Evolutionary conservation across 2,888 invertebrate genomes (phyloP).

Genomic region (Bimastos eiseni): DNA sequence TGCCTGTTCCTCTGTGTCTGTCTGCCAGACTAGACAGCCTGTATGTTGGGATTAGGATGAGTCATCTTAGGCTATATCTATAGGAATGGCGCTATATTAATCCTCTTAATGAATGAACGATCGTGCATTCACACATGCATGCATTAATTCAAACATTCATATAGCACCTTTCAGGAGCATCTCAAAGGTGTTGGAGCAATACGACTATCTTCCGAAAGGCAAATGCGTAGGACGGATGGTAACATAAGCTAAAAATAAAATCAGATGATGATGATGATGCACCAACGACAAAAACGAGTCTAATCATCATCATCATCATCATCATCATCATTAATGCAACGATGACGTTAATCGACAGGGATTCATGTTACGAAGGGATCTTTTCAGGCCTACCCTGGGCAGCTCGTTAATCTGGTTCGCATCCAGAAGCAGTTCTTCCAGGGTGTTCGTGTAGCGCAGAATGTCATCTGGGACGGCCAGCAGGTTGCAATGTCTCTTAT

Average conservation of each 20-base stretch:
- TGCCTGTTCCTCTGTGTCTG: no score
- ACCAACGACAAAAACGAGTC: background rate
- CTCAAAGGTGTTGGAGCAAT: no score
- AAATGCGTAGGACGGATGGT: background rate
- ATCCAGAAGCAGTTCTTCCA: constrained; percentile 96
- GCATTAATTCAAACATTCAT: no score
- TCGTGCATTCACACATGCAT: no score
- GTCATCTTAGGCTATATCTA: no score
- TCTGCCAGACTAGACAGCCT: no score
- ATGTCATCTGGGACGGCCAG: constrained; percentile 97
- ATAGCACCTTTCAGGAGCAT: no score
- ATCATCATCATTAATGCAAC: background rate
- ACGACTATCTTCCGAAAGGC: no score
- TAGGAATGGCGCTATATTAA: no score
- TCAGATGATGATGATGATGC: background rate
- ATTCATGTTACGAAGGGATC: background rate
- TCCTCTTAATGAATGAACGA: no score
- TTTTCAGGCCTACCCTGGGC: constrained; percentile 80
- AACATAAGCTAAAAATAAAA: background rate
- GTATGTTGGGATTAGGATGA: no score
- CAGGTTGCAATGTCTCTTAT: constrained; percentile 98
- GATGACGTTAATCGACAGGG: no score
- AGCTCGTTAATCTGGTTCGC: constrained; percentile 97
- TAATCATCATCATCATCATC: background rate
- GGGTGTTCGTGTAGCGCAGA: constrained; percentile 90